Evolutionary conservation across 1,140 invertebrate genomes (phyloP).

Genomic region (Nomia melanderi): DNA sequence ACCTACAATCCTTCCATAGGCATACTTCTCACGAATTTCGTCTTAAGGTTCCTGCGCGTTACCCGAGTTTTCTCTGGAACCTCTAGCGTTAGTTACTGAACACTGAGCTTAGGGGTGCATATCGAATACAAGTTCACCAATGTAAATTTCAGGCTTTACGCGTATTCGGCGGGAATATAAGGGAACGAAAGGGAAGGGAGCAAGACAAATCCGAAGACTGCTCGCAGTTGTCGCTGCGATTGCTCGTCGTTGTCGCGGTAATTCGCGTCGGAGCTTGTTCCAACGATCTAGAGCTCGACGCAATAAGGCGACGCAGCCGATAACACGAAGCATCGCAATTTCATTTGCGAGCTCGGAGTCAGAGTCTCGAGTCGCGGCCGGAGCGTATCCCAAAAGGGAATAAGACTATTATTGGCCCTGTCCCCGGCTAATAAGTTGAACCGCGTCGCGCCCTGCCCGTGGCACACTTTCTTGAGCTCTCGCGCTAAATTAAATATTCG

Average conservation of each 20-base stretch:
- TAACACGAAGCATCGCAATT: not conserved
- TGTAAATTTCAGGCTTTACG: not conserved
- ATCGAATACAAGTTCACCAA: no score
- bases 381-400: not conserved
- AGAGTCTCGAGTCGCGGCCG: not conserved
- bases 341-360: not conserved
- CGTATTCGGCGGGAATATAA: no score
- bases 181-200: no score
- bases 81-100: no score
- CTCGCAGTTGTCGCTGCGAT: not conserved
- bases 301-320: not conserved
- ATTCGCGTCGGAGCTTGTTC: not conserved
- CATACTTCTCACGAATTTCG: no score
- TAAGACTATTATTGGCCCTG: constrained; percentile 1
- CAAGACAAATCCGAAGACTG: no score
- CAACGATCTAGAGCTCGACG: not conserved
- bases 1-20: no score
- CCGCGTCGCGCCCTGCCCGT: not conserved
- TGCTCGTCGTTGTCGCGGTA: constrained; percentile 28
- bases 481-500: not conserved
- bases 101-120: no score
- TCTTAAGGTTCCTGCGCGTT: no score
- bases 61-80: no score
- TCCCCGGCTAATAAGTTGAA: not conserved
- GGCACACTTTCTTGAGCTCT: not conserved